Base-by-base conservation (phyloP, 1,140 invertebrate species). In the Vanessa tameamea region DNA sequence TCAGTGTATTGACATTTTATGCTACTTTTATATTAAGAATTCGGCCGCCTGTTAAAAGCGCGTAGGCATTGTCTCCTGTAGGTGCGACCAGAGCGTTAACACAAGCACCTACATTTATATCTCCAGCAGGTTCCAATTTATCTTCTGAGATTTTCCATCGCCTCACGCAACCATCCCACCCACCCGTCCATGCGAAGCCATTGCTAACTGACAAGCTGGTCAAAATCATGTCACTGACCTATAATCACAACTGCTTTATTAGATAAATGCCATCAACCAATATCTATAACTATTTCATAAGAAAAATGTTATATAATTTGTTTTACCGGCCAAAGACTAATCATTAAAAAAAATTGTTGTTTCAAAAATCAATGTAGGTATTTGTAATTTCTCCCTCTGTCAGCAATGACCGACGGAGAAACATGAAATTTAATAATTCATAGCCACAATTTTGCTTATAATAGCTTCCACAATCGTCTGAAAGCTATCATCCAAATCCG, bases 161-260 rank as follows among this genome's bases (percentile, higher is more conserved):
- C 16, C 85, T 79, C 13, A 89, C 76, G 16, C 48, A 68, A 20
- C 90, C 89, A 64, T 92, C 91, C 91, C 91, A 92, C 15, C 90
- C 88, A 11, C 82, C 91, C 5, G 89, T 92, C 89, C 89, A 92
- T 23, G 78, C 89, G 51, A 82, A 77, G 61, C 84, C 79, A 7
- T 82, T 84, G 20, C 51, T 82, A 3, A 84, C 79, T 64, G 86
- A 78, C 23, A 92, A 48, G 70, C 83, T 84, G 37, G 89, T 92
- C n/a, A 92, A 16, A 75, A 92, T 91, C 91, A 92, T 91, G 26
- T 92, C 89, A 59, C 91, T 92, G 5, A 88, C 89, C 91, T 92
- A 78, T 14, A 75, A 61, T n/a, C n/a, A 9, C 12, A 57, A 31
- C 23, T 11, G 14, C 53, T 43, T 66, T 51, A 48, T 55, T 6